phyloP scores from a whole-genome alignment of 2,888 invertebrate genomes.

The Pollenia griseotomentosa region DNA sequence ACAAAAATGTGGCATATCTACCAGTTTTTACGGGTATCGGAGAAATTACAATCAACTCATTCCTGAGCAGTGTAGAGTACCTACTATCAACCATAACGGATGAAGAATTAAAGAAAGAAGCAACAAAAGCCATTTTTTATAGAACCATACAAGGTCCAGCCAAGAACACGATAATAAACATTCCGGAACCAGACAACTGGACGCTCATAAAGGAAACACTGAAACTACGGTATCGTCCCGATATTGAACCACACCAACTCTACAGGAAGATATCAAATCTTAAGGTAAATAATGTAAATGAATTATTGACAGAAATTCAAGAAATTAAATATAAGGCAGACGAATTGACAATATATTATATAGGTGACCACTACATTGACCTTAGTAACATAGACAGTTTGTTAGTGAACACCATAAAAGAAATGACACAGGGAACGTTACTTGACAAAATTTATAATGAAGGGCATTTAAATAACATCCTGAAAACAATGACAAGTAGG shows the following conservation, averaged over 20 bases:
- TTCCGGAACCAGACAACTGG: slow-evolving; percentile 4
- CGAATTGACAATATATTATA: slow-evolving; percentile 64
- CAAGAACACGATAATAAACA: background rate
- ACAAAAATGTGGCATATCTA: background rate
- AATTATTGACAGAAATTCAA: slow-evolving; percentile 8
- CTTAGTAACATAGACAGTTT: slow-evolving; percentile 54
- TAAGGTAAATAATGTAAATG: slow-evolving; percentile 50
- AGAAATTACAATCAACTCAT: slow-evolving; percentile 16
- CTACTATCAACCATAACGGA: slow-evolving; percentile 3
- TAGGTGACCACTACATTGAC: slow-evolving; percentile 54
- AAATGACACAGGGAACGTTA: slow-evolving; percentile 56
- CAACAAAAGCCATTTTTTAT: background rate
- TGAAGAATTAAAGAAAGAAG: slow-evolving; percentile 13
- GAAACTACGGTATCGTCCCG: slow-evolving; percentile 59
- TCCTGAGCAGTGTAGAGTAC: slow-evolving; percentile 9
- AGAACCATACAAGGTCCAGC: background rate
- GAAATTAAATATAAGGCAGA: slow-evolving; percentile 15
- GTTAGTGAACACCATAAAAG: slow-evolving; percentile 45
- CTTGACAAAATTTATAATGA: slow-evolving; percentile 56
- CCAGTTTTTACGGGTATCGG: slow-evolving; percentile 13
- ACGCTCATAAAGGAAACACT: slow-evolving; percentile 34
- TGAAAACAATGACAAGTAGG: no score
- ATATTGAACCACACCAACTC: slow-evolving; percentile 47
- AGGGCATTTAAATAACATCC: no score
- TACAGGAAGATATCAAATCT: slow-evolving; percentile 43